phyloP scores from a whole-genome alignment of 2,888 invertebrate species.

The Tridacna crocea region DNA sequence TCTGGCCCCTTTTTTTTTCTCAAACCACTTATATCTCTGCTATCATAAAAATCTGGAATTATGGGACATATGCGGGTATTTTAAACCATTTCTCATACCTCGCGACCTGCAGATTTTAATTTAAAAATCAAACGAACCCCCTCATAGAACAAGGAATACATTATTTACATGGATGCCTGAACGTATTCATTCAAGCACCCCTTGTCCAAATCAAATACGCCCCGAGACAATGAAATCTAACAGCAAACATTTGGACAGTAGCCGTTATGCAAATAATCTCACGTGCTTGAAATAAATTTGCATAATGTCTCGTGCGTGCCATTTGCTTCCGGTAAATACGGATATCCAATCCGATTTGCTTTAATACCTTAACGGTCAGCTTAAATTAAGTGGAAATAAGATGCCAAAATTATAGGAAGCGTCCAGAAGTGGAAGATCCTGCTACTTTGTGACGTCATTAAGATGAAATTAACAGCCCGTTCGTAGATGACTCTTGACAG shows the following conservation, averaged over 20 bases:
- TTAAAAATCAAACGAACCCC: constrained; percentile 26
- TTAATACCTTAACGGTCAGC: constrained; percentile 60
- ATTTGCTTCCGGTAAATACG: constrained; percentile 60
- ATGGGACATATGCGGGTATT: constrained; percentile 31
- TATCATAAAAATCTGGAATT: not conserved
- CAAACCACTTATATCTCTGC: not conserved
- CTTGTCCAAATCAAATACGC: constrained; percentile 28
- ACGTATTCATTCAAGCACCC: constrained; percentile 24
- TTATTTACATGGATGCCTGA: constrained; percentile 15
- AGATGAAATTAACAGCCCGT: constrained; percentile 17
- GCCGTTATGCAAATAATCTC: constrained; percentile 59
- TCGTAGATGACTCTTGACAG: constrained; percentile 3
- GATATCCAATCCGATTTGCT: constrained; percentile 55
- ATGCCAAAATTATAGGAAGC: constrained; percentile 35
- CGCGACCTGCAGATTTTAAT: constrained; percentile 31
- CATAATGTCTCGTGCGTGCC: constrained; percentile 65
- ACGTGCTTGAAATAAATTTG: constrained; percentile 58
- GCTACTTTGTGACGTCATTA: constrained; percentile 17
- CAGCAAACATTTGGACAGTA: constrained; percentile 47
- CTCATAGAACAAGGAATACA: constrained; percentile 12
- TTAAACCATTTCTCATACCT: constrained; percentile 17
- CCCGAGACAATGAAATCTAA: constrained; percentile 42
- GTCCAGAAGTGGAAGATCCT: constrained; percentile 20
- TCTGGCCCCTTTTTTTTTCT: not conserved
- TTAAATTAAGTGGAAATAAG: constrained; percentile 50